Evolutionary conservation across 2,888 invertebrate genomes (phyloP), one percentile per base, ranked within the genome.

Genomic region (Disparrhopalites patrizii): DNA sequence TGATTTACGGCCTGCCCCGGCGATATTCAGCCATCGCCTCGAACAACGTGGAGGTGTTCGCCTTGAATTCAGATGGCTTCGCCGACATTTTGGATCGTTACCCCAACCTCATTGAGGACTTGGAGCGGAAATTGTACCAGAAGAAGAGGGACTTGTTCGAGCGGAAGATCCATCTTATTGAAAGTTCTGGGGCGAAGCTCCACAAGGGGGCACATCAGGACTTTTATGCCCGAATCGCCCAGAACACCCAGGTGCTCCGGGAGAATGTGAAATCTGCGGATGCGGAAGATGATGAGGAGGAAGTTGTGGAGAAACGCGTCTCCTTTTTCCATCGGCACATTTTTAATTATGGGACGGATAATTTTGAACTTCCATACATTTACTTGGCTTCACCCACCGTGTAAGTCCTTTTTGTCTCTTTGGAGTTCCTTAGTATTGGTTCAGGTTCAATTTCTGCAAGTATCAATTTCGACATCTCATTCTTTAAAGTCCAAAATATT

Each of bases 311-410:
- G 2, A 51, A 57, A 8, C 62, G 40, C 13, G 15, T n/a, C 1
- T 13, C 25, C 1, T 43, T 23, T 20, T 43, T 58, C 18, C 10
- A 25, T 1, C 25, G 58, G 27, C 25, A 30, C 8, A n/a, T 71
- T 8, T 27, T 67, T 15, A 70, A 67, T 20, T 57, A 15, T 23
- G 74, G 74, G 7, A 15, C 50, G 8, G 54, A 63, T 4, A 72
- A 74, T 55, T 68, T 67, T 15, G 67, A 71, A 30, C 36, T 74
- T 4, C 71, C 74, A 0, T 63, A 72, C 20, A 1, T 74, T 3
- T 74, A 74, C 54, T 66, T 74, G 43, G 65, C 68, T 54, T 23
- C 51, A 8, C 56, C 63, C n/a, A 20, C 7, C 1, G 25, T 56
- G 63, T 63, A 43, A 63, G 56, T 20, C 23, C 40, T 7, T 68